Conservation (phyloP, 2,113 vertebrate species). For the Oncorhynchus mykiss region DNA sequence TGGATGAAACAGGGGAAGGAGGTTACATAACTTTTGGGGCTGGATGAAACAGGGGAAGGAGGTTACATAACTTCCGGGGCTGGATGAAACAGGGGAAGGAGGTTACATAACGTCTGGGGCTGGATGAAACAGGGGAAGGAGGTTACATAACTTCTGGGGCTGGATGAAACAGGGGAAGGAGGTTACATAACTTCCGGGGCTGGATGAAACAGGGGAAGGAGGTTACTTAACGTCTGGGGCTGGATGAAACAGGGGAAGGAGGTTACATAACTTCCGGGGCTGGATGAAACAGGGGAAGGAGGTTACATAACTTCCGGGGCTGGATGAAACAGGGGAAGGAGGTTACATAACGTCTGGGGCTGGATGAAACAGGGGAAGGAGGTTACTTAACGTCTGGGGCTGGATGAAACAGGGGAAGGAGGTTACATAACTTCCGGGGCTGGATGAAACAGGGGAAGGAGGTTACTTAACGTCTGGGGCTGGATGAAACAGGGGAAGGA, state of each 20-base stretch:
- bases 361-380: slow-evolving; percentile 39
- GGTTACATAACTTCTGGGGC: too few species aligned
- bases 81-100: too few species aligned
- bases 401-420: neutral
- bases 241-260: slow-evolving; percentile 39
- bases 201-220: too few species aligned
- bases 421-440: neutral
- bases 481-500: neutral
- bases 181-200: neutral
- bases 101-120: slow-evolving; percentile 56
- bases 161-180: neutral
- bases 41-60: neutral
- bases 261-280: too few species aligned
- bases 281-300: neutral
- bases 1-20: slow-evolving; percentile 41
- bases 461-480: too few species aligned
- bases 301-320: neutral
- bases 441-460: too few species aligned
- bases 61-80: neutral
- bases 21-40: too few species aligned
- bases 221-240: slow-evolving; percentile 55
- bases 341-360: slow-evolving; percentile 56
- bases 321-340: too few species aligned
- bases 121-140: slow-evolving; percentile 40
- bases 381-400: too few species aligned